phyloP scores from a whole-genome alignment of 2,888 invertebrate species.

The Diploptera punctata region DNA sequence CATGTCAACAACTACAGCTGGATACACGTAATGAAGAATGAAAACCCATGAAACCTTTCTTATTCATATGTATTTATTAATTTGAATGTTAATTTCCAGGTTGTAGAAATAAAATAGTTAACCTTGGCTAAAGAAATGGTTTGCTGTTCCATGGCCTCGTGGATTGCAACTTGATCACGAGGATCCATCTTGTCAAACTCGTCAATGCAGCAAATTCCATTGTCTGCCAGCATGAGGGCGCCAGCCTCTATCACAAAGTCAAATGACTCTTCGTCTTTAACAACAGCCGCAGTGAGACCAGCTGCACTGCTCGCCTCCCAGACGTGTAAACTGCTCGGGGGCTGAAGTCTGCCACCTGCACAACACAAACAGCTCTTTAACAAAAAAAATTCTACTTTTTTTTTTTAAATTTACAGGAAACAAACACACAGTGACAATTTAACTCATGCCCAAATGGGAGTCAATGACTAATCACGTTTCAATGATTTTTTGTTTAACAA shows the following conservation, averaged over 20 bases:
- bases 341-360: slow-evolving; percentile 81
- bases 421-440: no score
- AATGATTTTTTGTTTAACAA: no score
- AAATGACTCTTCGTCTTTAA: slow-evolving; percentile 95
- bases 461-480: no score
- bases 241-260: slow-evolving; percentile 99
- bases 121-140: slow-evolving; percentile 98
- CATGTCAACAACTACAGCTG: no score
- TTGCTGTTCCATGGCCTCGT: slow-evolving; percentile 99
- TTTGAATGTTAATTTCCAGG: no score
- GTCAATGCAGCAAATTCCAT: slow-evolving; percentile 98
- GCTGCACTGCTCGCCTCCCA: slow-evolving; percentile 97
- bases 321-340: slow-evolving; percentile 98
- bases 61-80: no score
- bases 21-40: no score
- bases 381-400: no score
- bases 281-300: slow-evolving; percentile 98
- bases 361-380: not conserved
- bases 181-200: slow-evolving; percentile 99
- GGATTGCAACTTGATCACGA: slow-evolving; percentile 97
- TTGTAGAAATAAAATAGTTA: no score
- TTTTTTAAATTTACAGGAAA: no score
- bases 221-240: slow-evolving; percentile 98
- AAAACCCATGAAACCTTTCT: no score
- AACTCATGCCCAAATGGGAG: no score